Evolutionary conservation across 1,140 invertebrate species (phyloP).

Genomic region (Metopolophium dirhodum): DNA sequence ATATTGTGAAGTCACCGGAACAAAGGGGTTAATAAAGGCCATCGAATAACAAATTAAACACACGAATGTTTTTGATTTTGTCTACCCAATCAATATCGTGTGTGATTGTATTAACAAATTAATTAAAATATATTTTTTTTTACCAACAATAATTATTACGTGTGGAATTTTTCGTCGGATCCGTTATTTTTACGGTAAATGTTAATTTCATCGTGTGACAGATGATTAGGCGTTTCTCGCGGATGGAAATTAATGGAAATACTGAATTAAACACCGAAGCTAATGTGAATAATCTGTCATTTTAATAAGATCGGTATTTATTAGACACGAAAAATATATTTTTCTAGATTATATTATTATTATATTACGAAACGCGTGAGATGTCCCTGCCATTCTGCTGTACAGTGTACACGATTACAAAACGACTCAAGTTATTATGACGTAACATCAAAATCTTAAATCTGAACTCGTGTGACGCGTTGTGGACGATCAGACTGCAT

Average conservation of each 20-base stretch:
- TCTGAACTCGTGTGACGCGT: background rate
- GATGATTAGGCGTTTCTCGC: background rate
- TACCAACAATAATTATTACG: background rate
- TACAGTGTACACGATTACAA: background rate
- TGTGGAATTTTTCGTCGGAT: background rate
- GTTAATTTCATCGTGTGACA: background rate
- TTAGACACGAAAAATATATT: background rate
- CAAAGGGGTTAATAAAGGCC: background rate
- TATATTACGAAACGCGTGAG: background rate
- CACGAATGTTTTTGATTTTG: background rate
- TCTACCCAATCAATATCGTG: background rate
- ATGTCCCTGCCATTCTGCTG: background rate
- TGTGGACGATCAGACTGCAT: background rate
- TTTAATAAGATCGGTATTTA: background rate
- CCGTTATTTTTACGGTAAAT: constrained; percentile 1
- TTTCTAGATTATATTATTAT: background rate
- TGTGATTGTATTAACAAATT: background rate
- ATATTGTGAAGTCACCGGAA: constrained; percentile 22
- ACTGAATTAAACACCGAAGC: background rate
- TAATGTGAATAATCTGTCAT: background rate
- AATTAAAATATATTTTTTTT: background rate
- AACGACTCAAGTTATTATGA: background rate
- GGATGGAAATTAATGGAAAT: background rate
- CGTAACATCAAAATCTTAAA: background rate
- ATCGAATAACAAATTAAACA: background rate